Percentiles rank a stretch among this genome's conserved stretches.
Evolutionary conservation across 2,888 invertebrate genomes (phyloP).

Genomic region (Drepana falcataria): DNA sequence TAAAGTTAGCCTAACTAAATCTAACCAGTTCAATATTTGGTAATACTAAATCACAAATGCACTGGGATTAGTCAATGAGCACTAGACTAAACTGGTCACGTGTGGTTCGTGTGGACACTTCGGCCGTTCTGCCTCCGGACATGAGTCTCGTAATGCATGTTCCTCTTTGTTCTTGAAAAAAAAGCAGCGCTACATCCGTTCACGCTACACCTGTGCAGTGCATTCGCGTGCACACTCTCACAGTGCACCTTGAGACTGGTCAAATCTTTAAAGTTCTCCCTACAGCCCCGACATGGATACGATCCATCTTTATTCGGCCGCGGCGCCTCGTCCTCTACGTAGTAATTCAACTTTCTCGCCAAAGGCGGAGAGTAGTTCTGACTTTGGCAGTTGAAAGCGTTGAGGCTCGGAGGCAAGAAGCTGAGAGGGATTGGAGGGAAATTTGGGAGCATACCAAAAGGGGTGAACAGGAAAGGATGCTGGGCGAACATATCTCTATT

Average conservation of each 20-base stretch:
- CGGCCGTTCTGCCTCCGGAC: slow-evolving; percentile 61
- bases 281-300: slow-evolving; percentile 85
- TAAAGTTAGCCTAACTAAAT: slow-evolving; percentile 24
- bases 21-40: slow-evolving; percentile 38
- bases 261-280: slow-evolving; percentile 80
- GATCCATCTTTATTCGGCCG: slow-evolving; percentile 82
- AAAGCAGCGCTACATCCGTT: slow-evolving; percentile 88
- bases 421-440: slow-evolving; percentile 68
- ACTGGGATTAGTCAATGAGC: slow-evolving; percentile 36
- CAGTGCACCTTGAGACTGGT: slow-evolving; percentile 84
- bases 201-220: slow-evolving; percentile 86
- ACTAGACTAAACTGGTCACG: slow-evolving; percentile 47
- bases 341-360: slow-evolving; percentile 74
- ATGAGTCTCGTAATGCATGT: slow-evolving; percentile 86
- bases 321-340: slow-evolving; percentile 83
- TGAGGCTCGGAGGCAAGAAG: slow-evolving; percentile 63
- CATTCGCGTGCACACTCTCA: slow-evolving; percentile 82
- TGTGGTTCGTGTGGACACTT: slow-evolving; percentile 41
- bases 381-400: slow-evolving; percentile 58
- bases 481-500: slow-evolving; percentile 65
- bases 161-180: slow-evolving; percentile 87
- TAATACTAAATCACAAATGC: slow-evolving; percentile 69
- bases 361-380: slow-evolving; percentile 57
- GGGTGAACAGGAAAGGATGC: slow-evolving; percentile 68
- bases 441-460: slow-evolving; percentile 70